These are phyloP conservation scores for Geotrupes spiniger DNA, from an alignment of 2,888 invertebrate genomes.

Conservation along the genomic window DNA sequence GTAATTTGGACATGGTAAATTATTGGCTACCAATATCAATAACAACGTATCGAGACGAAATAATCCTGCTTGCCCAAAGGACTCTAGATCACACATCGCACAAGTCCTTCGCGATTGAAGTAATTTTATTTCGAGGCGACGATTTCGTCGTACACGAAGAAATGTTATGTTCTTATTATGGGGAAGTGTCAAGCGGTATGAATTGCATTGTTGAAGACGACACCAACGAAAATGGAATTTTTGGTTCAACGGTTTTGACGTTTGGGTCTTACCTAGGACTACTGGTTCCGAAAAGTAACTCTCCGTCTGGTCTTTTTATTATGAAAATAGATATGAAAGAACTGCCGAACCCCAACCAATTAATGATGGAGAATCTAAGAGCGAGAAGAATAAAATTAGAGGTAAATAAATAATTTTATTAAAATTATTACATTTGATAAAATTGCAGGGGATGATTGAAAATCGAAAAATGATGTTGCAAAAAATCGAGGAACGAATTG, in stretches of 20 bases:
- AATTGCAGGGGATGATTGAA: slow-evolving; percentile 23
- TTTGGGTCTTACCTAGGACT: slow-evolving; percentile 40
- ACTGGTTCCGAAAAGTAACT: slow-evolving; percentile 36
- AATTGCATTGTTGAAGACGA: slow-evolving; percentile 40
- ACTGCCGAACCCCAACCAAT: slow-evolving; percentile 38
- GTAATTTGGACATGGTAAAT: slow-evolving; percentile 38
- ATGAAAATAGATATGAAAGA: slow-evolving; percentile 38
- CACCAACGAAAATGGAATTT: slow-evolving; percentile 31
- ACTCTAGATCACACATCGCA: slow-evolving; percentile 38
- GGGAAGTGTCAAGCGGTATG: slow-evolving; percentile 36
- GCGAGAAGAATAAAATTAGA: slow-evolving; percentile 38
- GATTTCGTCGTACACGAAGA: slow-evolving; percentile 46
- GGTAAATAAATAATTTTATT: slow-evolving; percentile 33
- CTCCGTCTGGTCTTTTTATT: slow-evolving; percentile 35
- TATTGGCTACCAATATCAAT: slow-evolving; percentile 46
- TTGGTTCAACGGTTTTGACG: slow-evolving; percentile 37
- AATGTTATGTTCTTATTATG: slow-evolving; percentile 41
- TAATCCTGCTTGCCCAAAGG: slow-evolving; percentile 49
- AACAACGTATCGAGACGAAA: slow-evolving; percentile 49
- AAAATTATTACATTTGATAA: neutral
- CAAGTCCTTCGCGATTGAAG: slow-evolving; percentile 37
- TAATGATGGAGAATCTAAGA: slow-evolving; percentile 39
- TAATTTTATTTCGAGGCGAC: slow-evolving; percentile 41
- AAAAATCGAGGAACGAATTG: slow-evolving; percentile 11
- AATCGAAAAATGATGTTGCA: slow-evolving; percentile 7